Evolutionary conservation across 2,888 invertebrate species (phyloP).

Genomic region (Harmothoe impar): DNA sequence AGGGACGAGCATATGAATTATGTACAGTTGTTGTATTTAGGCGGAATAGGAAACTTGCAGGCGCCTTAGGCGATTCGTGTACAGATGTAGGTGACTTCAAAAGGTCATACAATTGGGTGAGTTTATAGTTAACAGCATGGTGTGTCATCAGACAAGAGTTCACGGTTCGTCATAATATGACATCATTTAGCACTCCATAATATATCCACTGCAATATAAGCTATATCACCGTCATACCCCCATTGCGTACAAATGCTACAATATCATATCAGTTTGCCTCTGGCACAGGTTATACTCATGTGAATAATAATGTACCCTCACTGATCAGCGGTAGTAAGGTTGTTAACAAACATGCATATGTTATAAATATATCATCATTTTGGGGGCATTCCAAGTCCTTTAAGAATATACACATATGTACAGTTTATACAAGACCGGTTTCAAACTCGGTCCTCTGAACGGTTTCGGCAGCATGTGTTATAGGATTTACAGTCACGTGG

Average conservation of each 20-base stretch:
- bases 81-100: neutral
- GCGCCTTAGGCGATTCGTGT: neutral
- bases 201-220: too few species aligned
- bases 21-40: neutral
- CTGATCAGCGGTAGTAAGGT: neutral
- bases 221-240: neutral
- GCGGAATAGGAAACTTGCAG: neutral
- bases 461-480: too few species aligned
- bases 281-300: neutral
- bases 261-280: neutral
- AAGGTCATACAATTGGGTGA: neutral
- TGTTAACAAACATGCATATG: neutral
- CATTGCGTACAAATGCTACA: conserved; percentile 17
- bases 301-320: neutral
- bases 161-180: too few species aligned
- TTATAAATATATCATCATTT: conserved; percentile 12
- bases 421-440: conserved; percentile 7
- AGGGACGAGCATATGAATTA: neutral
- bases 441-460: neutral
- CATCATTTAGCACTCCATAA: too few species aligned
- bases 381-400: neutral
- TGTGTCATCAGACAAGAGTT: too few species aligned
- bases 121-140: neutral
- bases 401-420: neutral
- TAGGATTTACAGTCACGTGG: too few species aligned